Conservation (phyloP, 2,888 invertebrate species). For the Micropterix aruncella region DNA sequence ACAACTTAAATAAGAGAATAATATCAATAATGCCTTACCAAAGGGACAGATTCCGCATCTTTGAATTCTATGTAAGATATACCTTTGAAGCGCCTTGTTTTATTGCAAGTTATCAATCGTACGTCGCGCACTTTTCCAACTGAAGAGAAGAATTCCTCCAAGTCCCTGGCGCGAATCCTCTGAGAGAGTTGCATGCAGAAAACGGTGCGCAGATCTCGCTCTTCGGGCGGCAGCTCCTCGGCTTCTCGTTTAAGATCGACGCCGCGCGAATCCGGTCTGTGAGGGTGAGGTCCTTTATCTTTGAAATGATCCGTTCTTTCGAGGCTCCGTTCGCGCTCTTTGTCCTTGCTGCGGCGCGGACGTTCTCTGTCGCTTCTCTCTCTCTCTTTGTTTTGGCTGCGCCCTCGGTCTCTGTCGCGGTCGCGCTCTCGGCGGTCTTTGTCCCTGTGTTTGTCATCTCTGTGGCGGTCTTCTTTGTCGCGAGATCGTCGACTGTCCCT, state of each 20-base stretch:
- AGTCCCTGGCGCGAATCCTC: slow-evolving; percentile 80
- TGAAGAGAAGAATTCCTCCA: slow-evolving; percentile 97
- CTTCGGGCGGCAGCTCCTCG: slow-evolving; percentile 84
- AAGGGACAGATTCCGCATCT: slow-evolving; percentile 92
- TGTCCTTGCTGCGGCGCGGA: slow-evolving; percentile 15
- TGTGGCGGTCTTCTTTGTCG: slow-evolving; percentile 37
- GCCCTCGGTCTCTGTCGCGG: slow-evolving; percentile 21
- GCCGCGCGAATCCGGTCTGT: slow-evolving; percentile 34
- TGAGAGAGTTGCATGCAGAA: slow-evolving; percentile 98
- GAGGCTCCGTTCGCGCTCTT: slow-evolving; percentile 19
- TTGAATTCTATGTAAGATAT: slow-evolving; percentile 99
- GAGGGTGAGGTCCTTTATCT: slow-evolving; percentile 30
- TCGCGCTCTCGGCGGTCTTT: slow-evolving; percentile 16
- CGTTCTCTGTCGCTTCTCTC: slow-evolving; percentile 21
- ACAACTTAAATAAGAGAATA: slow-evolving; percentile 2
- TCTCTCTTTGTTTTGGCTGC: slow-evolving; percentile 18
- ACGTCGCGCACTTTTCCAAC: slow-evolving; percentile 98
- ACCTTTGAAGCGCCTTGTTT: slow-evolving; percentile 96
- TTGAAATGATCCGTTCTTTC: slow-evolving; percentile 10
- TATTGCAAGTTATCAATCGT: slow-evolving; percentile 95
- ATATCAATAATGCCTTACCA: slow-evolving; percentile 42
- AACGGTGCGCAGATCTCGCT: slow-evolving; percentile 95
- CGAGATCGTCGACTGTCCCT: slow-evolving; percentile 40
- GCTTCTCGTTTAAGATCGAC: slow-evolving; percentile 43
- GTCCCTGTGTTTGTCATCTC: slow-evolving; percentile 17